Conservation (phyloP, 2,888 invertebrate genomes). For the Agriopis aurantiaria region DNA sequence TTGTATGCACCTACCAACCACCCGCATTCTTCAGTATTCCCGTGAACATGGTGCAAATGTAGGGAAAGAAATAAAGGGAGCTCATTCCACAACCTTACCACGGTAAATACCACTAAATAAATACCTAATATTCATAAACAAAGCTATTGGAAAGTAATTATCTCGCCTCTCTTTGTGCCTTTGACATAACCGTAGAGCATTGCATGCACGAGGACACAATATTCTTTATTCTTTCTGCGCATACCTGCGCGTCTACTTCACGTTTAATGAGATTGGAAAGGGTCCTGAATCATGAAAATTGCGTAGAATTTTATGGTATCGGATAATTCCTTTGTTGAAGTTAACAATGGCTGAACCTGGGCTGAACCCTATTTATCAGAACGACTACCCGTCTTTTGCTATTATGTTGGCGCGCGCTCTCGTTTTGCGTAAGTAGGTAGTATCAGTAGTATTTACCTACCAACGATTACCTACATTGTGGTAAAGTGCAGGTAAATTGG, state of each 20-base stretch:
- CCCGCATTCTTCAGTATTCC: no score
- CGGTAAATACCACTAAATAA: background rate
- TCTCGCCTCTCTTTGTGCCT: constrained; percentile 25
- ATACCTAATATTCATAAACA: constrained; percentile 4
- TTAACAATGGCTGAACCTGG: constrained; percentile 26
- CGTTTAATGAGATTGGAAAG: constrained; percentile 25
- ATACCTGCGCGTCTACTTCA: constrained; percentile 1
- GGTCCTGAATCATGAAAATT: constrained; percentile 23
- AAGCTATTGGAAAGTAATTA: constrained; percentile 26
- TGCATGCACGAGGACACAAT: constrained; percentile 13
- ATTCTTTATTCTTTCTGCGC: constrained; percentile 15
- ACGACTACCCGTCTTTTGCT: constrained; percentile 4
- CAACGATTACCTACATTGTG: no score
- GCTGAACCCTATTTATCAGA: constrained; percentile 22
- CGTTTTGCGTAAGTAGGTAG: background rate
- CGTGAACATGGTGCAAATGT: no score
- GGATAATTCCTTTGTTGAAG: constrained; percentile 21
- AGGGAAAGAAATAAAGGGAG: no score
- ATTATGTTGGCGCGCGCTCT: background rate
- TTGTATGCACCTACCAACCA: no score
- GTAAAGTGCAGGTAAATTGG: no score
- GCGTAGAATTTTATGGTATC: constrained; percentile 23
- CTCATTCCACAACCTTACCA: no score
- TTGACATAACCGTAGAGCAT: constrained; percentile 6
- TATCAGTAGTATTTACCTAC: background rate